Evolutionary conservation across 2,113 vertebrate genomes (phyloP), one percentile per base, ranked within the genome.

Genomic region (Cyanistes caeruleus): DNA sequence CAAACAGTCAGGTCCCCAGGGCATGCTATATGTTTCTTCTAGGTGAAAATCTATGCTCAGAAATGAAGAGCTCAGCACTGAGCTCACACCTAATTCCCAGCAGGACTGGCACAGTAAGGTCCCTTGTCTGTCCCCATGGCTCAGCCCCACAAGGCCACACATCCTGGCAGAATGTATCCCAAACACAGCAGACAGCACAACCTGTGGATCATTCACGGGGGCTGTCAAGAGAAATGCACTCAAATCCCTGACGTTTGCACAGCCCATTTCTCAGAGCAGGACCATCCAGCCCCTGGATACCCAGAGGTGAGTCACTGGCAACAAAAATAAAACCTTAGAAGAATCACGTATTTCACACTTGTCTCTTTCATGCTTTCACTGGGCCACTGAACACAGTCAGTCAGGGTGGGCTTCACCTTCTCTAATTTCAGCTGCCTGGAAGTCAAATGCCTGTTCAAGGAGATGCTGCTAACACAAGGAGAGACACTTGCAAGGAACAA

Each of bases 11-110:
- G 75, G 44, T 91, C 77, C 35, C 81, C 22, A 60, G 27, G 65
- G 65, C 56, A 64, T 31, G n/a, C 24, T 81, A 24, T 48, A 72
- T 75, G 94, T 91, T 64, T 22, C 56, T 96, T 84, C 87, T 78
- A 84, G 73, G 60, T 7, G 6, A 92, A 95, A 84, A 86, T 13
- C 46, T 39, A 4, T 39, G 51, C 64, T 92, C 69, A 72, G 48
- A 78, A 92, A 93, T 41, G 2, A 97, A 76, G 49, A 51, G 75
- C 72, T 95, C 63, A 74, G 90, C 39, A 74, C 55, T 58, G 73
- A 89, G 39, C 43, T 90, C 76, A 35, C 4, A 1, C 33, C 28
- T 33, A 44, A 59, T 62, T 86, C 89, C 72, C 64, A 74, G 35
- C 48, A 89, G 81, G 81, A 84, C 30, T 22, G 44, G 78, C 21